A percentile compares a stretch with the other conserved stretches of the same genome.
phyloP scores from a whole-genome alignment of 2,113 vertebrate species.

The Nicator chloris region DNA sequence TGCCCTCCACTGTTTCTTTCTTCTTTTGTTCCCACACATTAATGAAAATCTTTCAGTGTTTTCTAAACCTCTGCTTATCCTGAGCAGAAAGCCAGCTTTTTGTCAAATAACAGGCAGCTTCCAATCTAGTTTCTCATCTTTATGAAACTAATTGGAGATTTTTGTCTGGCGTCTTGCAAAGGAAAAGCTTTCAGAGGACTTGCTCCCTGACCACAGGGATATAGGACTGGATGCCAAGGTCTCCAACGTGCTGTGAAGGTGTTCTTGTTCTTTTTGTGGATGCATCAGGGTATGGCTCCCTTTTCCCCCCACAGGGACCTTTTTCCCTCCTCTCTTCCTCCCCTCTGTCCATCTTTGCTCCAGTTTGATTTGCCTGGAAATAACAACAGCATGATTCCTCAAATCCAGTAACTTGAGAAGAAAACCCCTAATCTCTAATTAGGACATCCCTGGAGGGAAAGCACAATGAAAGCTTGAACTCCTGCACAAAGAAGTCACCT shows the following conservation, averaged over 20 bases:
- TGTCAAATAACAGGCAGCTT: not conserved
- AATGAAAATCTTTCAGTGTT: not conserved
- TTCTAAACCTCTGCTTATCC: not conserved
- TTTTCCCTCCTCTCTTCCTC: not conserved
- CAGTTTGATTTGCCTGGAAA: not conserved
- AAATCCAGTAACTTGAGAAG: slow-evolving; percentile 1
- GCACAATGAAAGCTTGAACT: slow-evolving; percentile 22
- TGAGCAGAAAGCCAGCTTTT: not conserved
- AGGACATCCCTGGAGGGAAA: slow-evolving; percentile 26
- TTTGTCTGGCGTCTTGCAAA: not conserved
- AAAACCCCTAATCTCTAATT: not conserved
- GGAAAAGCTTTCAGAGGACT: not conserved
- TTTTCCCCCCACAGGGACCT: not conserved
- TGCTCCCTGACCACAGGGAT: not conserved
- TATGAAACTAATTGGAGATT: not conserved
- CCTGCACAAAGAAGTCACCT: not conserved
- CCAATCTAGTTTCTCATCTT: not conserved
- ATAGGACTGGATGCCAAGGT: not conserved
- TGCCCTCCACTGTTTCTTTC: not conserved
- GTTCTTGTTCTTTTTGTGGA: not conserved
- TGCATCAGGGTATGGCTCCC: not conserved
- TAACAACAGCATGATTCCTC: not conserved
- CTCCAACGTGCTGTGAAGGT: not conserved
- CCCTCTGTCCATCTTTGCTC: not conserved
- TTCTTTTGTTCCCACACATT: not conserved